Evolutionary conservation across 1,140 invertebrate species (phyloP).

Genomic region (Prorops nasuta): DNA sequence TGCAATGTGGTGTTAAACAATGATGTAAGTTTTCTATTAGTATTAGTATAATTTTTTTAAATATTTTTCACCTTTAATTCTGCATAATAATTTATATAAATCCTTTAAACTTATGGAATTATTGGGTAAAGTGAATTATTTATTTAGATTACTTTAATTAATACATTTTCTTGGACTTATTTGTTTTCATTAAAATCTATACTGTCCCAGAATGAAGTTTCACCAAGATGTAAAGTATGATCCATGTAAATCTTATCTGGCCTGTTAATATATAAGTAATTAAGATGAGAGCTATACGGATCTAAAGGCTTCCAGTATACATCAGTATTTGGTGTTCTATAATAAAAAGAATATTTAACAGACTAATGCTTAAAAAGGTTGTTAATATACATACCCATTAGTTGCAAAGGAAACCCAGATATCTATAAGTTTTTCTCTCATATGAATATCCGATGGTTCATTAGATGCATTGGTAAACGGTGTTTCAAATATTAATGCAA

Average conservation of each 20-base stretch:
- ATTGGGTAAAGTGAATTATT: too few species aligned
- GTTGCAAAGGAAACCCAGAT: conserved; percentile 56
- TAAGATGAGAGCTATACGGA: conserved; percentile 37
- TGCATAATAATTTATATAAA: too few species aligned
- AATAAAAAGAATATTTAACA: conserved; percentile 2
- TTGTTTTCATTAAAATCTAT: conserved; percentile 56
- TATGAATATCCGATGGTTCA: conserved; percentile 47
- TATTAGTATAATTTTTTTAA: background rate
- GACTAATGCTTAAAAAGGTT: background rate
- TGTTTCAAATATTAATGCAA: conserved; percentile 38
- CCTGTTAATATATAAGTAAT: conserved; percentile 53
- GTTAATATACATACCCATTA: conserved; percentile 51
- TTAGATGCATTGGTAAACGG: conserved; percentile 29
- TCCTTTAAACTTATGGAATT: too few species aligned
- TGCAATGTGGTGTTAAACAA: background rate
- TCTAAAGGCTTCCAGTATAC: conserved; percentile 33
- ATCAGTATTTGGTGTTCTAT: conserved; percentile 31
- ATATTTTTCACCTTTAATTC: too few species aligned
- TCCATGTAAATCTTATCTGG: conserved; percentile 48
- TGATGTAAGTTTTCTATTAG: background rate
- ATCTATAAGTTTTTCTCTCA: conserved; percentile 55
- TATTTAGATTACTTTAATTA: too few species aligned
- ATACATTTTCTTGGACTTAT: too few species aligned
- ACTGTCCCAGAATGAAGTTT: conserved; percentile 56
- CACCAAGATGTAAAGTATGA: conserved; percentile 45